phyloP scores from a whole-genome alignment of 2,888 invertebrate genomes.

The Harmothoe impar region DNA sequence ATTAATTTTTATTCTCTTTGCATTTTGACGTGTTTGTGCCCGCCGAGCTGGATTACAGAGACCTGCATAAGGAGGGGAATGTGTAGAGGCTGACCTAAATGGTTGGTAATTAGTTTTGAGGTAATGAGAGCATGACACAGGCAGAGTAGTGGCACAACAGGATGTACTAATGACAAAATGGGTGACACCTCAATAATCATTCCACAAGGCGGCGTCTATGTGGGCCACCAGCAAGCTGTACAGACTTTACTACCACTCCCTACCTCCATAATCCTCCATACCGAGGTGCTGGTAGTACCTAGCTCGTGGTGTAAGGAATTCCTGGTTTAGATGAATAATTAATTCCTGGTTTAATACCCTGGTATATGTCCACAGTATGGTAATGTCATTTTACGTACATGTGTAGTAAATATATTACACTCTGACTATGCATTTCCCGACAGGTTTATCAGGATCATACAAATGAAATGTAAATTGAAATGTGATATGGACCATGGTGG shows the following conservation, averaged over 20 bases:
- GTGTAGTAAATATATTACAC: too few relatives aligned
- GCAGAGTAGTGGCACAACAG: conserved; percentile 44
- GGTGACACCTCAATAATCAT: conserved; percentile 52
- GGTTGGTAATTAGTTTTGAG: background rate
- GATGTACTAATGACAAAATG: conserved; percentile 35
- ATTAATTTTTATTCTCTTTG: background rate
- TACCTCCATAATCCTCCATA: background rate
- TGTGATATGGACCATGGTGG: too few relatives aligned
- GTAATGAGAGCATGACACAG: conserved; percentile 27
- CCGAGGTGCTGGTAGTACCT: too few relatives aligned
- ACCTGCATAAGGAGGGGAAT: conserved; percentile 3
- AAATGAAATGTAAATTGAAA: too few relatives aligned
- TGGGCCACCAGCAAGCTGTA: background rate
- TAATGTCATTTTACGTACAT: too few relatives aligned
- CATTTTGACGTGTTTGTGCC: background rate
- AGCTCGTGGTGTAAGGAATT: too few relatives aligned
- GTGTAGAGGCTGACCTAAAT: conserved; percentile 1
- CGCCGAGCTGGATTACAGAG: background rate
- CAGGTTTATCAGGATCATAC: too few relatives aligned
- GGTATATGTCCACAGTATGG: too few relatives aligned
- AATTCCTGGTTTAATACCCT: too few relatives aligned
- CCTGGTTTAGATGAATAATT: too few relatives aligned
- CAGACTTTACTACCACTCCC: background rate
- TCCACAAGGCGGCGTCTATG: conserved; percentile 12
- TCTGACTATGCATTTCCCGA: too few relatives aligned